Evolutionary conservation across 2,888 invertebrate genomes (phyloP), one percentile per base, ranked within the genome.

Genomic region (Bugula neritina): DNA sequence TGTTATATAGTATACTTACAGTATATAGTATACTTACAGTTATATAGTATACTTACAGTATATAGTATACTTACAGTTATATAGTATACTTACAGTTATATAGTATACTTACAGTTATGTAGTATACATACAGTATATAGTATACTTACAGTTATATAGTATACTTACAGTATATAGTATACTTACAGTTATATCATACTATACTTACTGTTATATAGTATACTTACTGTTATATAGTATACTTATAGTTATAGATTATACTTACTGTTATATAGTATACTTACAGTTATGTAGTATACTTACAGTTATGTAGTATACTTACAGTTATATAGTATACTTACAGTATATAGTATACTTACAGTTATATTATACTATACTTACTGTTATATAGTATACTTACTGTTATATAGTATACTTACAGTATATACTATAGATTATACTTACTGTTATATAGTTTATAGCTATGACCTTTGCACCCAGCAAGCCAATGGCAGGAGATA

Each of bases 401-500:
- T 5, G 5, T 10, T 43, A 43, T 43, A 43, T 17, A 10, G 43
- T 43, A 43, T 43, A 17, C n/a, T n/a, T n/a, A n/a, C 13, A 73
- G n/a, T n/a, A n/a, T n/a, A n/a, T n/a, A n/a, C n/a, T n/a, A n/a
- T n/a, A n/a, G n/a, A n/a, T n/a, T 29, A 57, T 0, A 69, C 58
- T 29, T 70, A 73, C 75, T 71, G 75, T 75, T 23, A 75, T 58
- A 55, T 75, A 75, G 72, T 72, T 72, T 21, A 55, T 70, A 25
- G 71, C 63, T 5, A 75, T 71, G 35, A 69, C 63, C 63, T 73
- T 75, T 31, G 74, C 71, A 35, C 70, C 43, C 72, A 75, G 69
- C 13, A 75, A 71, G n/a, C 74, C 74, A 63, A 75, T 63, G 31
- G 73, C 5, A 5, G 75, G 75, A 25, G 73, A 69, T 23, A 75